Conservation (phyloP, 2,888 invertebrate species). For the Drosophila koepferae region DNA sequence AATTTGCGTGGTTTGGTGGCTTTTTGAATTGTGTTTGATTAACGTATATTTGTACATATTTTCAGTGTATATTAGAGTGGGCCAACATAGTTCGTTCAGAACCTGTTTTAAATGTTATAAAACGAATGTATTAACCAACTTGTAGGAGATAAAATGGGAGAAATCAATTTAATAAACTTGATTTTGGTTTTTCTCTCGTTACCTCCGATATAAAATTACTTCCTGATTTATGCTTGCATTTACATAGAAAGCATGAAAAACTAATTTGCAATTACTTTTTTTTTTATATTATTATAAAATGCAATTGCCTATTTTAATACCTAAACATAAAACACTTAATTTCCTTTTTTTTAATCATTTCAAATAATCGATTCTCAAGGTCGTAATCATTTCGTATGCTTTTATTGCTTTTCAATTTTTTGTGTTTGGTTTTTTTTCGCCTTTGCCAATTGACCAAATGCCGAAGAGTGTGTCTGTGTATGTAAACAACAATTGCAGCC, state of each 20-base stretch:
- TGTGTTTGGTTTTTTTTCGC: slow-evolving; percentile 15
- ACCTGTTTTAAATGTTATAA: slow-evolving; percentile 10
- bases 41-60: slow-evolving; percentile 18
- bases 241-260: too few species aligned
- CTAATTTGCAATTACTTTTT: too few species aligned
- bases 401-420: slow-evolving; percentile 11
- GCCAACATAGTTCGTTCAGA: not conserved
- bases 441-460: slow-evolving; percentile 47
- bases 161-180: slow-evolving; percentile 1
- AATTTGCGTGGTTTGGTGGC: slow-evolving; percentile 45
- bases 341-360: slow-evolving; percentile 3
- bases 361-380: slow-evolving; percentile 52
- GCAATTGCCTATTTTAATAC: not conserved
- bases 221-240: slow-evolving; percentile 3
- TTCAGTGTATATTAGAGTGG: not conserved
- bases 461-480: slow-evolving; percentile 17
- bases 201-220: not conserved
- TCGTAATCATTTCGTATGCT: slow-evolving; percentile 11
- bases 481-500: slow-evolving; percentile 21
- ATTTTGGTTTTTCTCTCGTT: not conserved
- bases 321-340: not conserved
- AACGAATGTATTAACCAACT: not conserved
- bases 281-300: too few species aligned
- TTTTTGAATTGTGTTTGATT: slow-evolving; percentile 26
- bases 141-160: not conserved